Evolutionary conservation across 2,888 invertebrate genomes (phyloP).

Genomic region (Gisinianus flammeolus): DNA sequence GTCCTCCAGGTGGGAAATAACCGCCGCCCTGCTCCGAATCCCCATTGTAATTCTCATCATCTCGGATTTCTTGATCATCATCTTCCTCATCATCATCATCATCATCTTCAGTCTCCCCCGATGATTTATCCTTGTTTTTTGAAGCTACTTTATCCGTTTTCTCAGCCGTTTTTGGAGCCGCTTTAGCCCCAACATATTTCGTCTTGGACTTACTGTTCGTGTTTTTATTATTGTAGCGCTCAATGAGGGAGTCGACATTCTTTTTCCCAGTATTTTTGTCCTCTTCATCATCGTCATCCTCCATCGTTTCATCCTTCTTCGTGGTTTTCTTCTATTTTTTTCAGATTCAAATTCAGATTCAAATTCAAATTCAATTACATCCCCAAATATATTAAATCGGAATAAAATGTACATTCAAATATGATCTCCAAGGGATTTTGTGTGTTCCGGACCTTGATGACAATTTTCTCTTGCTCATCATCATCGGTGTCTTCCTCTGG

Average conservation of each 20-base stretch:
- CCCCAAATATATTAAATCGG: neutral
- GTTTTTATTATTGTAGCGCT: slow-evolving; percentile 56
- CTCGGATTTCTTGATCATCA: slow-evolving; percentile 32
- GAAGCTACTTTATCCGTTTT: slow-evolving; percentile 29
- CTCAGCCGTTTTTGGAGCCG: slow-evolving; percentile 33
- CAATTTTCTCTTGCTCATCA: slow-evolving; percentile 18
- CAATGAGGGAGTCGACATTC: slow-evolving; percentile 50
- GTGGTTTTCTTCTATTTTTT: slow-evolving; percentile 40
- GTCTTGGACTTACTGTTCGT: too few relatives aligned
- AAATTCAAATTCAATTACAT: neutral
- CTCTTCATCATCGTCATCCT: slow-evolving; percentile 53
- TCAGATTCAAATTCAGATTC: neutral
- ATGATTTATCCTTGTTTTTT: slow-evolving; percentile 20
- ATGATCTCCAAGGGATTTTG: neutral
- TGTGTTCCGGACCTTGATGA: neutral
- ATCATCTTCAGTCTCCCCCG: slow-evolving; percentile 37
- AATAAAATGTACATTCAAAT: neutral
- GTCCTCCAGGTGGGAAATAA: slow-evolving; percentile 57
- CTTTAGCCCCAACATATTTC: too few relatives aligned
- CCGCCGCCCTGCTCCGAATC: slow-evolving; percentile 57
- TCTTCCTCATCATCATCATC: slow-evolving; percentile 49
- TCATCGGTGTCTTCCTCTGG: slow-evolving; percentile 45
- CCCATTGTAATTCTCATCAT: slow-evolving; percentile 50
- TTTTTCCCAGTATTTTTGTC: slow-evolving; percentile 15
- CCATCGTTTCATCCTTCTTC: slow-evolving; percentile 51